Evolutionary conservation across 2,888 invertebrate species (phyloP), one percentile per base, ranked within the genome.

Genomic region (Zele albiditarsus): DNA sequence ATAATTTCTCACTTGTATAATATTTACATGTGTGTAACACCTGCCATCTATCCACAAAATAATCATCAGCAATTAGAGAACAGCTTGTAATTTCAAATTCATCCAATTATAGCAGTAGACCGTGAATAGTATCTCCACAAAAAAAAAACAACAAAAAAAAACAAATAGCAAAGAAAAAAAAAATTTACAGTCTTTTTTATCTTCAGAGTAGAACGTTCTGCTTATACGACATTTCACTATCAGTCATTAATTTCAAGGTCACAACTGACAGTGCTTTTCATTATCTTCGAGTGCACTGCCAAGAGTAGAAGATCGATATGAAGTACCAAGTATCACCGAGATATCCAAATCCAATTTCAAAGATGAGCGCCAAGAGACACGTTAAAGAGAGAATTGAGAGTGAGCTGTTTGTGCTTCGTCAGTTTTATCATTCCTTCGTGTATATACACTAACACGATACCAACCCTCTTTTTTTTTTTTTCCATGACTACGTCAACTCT

Each of bases 291-390:
- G 57, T 28, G 57, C 68, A 69, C 10, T n/a, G 38, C 12, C 53
- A 53, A 8, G 53, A 53, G 20, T 69, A 28, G 31, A 12, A 6
- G 31, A 69, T 69, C 57, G 53, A 69, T 69, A 67, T 27, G n/a
- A 53, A 57, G 20, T 10, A 53, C 53, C 53, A 53, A 53, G 53
- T 20, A 53, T 20, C 71, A 77, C 72, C 71, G 75, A 38, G 38
- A 77, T 80, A 77, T 71, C 67, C 73, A 77, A 77, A 80, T 80
- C 79, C 80, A 80, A 80, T 80, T 80, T 80, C 77, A 77, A 73
- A 79, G 77, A 80, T 79, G 80, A 77, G 75, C 77, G 76, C 74
- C 76, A 53, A 65, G 77, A 79, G 80, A 76, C 76, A 77, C 77
- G 77, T 80, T 77, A 78, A 75, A 53, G 53, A 53, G 20, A 53